Evolutionary conservation across 2,797 vertebrate genomes (phyloP), one percentile per base, ranked within the genome.

Genomic region (Anniella stebbinsi): DNA sequence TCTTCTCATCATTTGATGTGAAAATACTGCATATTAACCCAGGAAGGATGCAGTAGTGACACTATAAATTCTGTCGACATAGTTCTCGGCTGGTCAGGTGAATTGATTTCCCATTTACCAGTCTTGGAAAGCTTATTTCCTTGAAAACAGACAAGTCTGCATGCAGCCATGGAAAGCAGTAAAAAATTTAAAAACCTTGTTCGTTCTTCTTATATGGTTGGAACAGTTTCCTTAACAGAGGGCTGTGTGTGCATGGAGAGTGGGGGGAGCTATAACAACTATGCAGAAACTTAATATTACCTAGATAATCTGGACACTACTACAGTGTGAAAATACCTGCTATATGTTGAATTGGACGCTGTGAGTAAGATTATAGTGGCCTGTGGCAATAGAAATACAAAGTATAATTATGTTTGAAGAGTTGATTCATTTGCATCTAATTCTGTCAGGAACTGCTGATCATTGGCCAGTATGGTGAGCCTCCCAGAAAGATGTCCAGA

Each of bases 81-180:
- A 90, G n/a, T 83, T 85, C 60, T 90, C 75, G 63, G 90, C 0
- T 12, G 72, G 80, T 89, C 91, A 93, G 17, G 87, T 87, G 86
- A 93, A 95, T 66, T 95, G 87, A 93, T 94, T 95, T 94, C 93
- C 93, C 77, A 91, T 93, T 91, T 80, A 78, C 69, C 33, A 81
- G 51, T 91, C 41, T 92, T 80, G 93, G 86, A 88, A 78, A 93
- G 41, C 30, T 93, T 92, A 92, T 91, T 94, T 93, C 80, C 88
- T 94, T 92, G 84, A 93, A 92, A 94, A 92, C 17, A 92, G 41
- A 89, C 36, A 76, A 90, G 67, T 87, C 90, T 93, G 80, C 45
- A 92, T 86, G 30, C 77, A 93, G 83, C 30, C n/a, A 87, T 91
- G 67, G 87, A 84, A 92, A 92, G 83, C 17, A 92, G 28, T 92